These are phyloP conservation scores for Mamestra configurata DNA, from an alignment of 1,140 invertebrate species.

Conservation along the genomic window DNA sequence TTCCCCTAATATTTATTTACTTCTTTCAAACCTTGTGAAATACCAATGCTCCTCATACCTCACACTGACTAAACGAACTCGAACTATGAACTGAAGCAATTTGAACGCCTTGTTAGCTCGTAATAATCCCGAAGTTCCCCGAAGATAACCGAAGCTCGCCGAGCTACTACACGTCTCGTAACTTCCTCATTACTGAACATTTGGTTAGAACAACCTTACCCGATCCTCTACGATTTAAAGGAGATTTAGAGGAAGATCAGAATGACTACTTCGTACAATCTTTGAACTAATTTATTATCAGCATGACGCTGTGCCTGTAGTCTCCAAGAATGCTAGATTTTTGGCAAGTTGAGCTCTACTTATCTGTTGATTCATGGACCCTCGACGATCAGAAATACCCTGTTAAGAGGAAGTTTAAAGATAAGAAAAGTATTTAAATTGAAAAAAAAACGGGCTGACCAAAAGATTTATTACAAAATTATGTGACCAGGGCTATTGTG, in stretches of 20 bases:
- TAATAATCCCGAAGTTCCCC: slow-evolving; percentile 2
- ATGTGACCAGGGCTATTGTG: too few relatives aligned
- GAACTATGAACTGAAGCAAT: neutral
- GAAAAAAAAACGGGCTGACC: too few relatives aligned
- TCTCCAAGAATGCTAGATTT: too few relatives aligned
- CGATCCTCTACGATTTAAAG: neutral
- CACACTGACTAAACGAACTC: neutral
- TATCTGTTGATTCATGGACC: too few relatives aligned
- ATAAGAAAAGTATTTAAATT: too few relatives aligned
- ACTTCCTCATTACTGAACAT: slow-evolving; percentile 41
- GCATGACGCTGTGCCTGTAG: too few relatives aligned
- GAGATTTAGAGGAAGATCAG: neutral
- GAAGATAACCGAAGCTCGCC: neutral
- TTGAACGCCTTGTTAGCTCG: neutral
- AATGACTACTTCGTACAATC: neutral
- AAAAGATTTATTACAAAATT: too few relatives aligned
- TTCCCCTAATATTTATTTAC: neutral
- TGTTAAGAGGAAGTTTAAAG: too few relatives aligned
- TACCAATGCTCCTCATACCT: neutral
- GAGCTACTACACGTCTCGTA: slow-evolving; percentile 11
- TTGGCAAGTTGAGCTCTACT: too few relatives aligned
- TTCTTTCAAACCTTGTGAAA: neutral
- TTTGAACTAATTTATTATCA: neutral
- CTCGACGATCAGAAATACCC: too few relatives aligned
- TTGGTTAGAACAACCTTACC: slow-evolving; percentile 26